Conservation (phyloP, 2,113 vertebrate species). For the Triplophysa dalaica region DNA sequence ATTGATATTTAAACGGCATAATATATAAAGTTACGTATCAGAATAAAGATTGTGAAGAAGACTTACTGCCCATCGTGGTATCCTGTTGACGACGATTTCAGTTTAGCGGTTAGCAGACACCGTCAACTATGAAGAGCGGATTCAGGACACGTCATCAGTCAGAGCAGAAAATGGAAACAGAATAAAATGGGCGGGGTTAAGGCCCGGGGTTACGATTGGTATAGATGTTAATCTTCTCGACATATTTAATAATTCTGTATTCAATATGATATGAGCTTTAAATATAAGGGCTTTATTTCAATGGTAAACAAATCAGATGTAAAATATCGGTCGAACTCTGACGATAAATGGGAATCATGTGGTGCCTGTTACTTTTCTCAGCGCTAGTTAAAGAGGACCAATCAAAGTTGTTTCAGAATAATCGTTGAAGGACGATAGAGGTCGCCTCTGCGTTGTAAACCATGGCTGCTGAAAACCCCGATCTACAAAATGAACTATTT, state of each 20-base stretch:
- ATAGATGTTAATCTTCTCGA: background rate
- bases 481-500: too few species aligned
- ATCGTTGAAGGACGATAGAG: background rate
- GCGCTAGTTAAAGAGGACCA: background rate
- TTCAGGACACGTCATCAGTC: constrained; percentile 53
- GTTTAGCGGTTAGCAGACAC: constrained; percentile 3
- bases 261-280: background rate
- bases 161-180: background rate
- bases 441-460: too few species aligned
- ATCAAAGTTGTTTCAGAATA: background rate
- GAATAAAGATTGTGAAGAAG: background rate
- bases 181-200: background rate
- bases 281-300: too few species aligned
- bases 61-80: constrained; percentile 74
- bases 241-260: background rate
- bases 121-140: constrained; percentile 46
- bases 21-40: background rate
- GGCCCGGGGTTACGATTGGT: background rate
- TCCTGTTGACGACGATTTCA: constrained; percentile 51
- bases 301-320: too few species aligned
- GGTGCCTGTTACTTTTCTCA: background rate
- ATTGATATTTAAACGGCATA: background rate
- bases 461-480: too few species aligned
- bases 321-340: too few species aligned
- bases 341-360: background rate